Conservation (phyloP, 2,113 vertebrate genomes). For the Corythornis madagascariensis region DNA sequence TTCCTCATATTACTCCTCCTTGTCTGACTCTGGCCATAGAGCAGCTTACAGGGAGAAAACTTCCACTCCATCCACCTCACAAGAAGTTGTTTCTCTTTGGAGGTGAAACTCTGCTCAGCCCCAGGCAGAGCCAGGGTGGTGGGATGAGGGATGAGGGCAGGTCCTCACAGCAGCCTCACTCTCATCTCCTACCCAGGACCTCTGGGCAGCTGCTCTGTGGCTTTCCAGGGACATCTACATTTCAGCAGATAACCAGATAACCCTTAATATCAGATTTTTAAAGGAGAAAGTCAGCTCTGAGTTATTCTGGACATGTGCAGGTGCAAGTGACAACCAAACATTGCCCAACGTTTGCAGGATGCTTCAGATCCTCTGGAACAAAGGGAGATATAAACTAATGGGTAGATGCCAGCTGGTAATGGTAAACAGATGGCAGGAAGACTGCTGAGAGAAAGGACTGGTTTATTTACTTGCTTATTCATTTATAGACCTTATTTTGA, state of each 20-base stretch:
- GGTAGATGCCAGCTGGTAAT: constrained; percentile 44
- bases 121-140: fast-evolving
- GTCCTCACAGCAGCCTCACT: background rate
- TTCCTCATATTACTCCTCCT: background rate
- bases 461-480: constrained; percentile 53
- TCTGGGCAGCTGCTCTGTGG: background rate
- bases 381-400: background rate
- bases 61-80: fast-evolving
- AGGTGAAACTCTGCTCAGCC: background rate
- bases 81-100: background rate
- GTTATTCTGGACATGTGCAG: background rate
- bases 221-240: background rate
- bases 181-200: background rate
- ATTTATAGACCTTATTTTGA: background rate
- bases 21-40: fast-evolving
- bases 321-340: background rate
- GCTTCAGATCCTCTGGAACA: background rate
- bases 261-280: background rate
- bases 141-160: background rate
- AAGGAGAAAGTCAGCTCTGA: background rate
- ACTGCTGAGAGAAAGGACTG: constrained; percentile 1
- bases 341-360: background rate
- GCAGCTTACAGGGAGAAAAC: fast-evolving
- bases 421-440: constrained; percentile 59
- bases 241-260: background rate